A percentile compares a stretch with the other conserved stretches of the same genome.
phyloP scores from a whole-genome alignment of 2,888 invertebrate species.

The Sesamia inferens region DNA sequence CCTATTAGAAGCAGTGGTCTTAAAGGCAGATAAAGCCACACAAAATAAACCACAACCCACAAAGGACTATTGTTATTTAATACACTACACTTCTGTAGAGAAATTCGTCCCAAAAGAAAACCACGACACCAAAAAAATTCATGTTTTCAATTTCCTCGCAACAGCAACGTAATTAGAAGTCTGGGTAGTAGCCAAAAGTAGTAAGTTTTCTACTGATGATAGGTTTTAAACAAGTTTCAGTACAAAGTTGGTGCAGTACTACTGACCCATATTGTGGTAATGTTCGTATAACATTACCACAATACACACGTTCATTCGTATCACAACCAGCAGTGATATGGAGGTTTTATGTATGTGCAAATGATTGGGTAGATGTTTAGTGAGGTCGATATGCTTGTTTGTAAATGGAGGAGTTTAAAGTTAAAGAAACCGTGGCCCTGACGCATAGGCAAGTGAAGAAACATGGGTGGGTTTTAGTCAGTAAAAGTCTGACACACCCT shows the following conservation, averaged over 20 bases:
- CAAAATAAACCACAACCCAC: neutral
- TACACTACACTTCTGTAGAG: neutral
- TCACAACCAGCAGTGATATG: conserved; percentile 26
- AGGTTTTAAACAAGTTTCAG: conserved; percentile 60
- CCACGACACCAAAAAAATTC: neutral
- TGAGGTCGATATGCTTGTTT: neutral
- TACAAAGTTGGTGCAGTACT: conserved; percentile 57
- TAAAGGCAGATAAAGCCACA: neutral
- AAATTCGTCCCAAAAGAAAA: conserved; percentile 4
- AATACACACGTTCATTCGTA: too few species aligned
- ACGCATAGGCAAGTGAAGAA: too few species aligned
- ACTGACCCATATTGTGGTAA: conserved; percentile 65
- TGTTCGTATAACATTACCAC: conserved; percentile 45
- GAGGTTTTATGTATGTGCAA: conserved; percentile 43
- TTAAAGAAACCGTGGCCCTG: neutral
- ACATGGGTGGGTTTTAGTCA: too few species aligned
- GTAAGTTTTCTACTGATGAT: conserved; percentile 57
- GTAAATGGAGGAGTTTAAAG: neutral
- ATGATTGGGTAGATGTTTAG: conserved; percentile 21
- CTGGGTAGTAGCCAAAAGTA: conserved; percentile 52
- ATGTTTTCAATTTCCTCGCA: conserved; percentile 35
- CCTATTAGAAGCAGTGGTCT: neutral
- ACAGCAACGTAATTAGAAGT: conserved; percentile 48
- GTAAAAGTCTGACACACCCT: too few species aligned
- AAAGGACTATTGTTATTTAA: neutral